Conservation (phyloP, 2,797 vertebrate genomes). For the Rhyacichthys aspro region DNA sequence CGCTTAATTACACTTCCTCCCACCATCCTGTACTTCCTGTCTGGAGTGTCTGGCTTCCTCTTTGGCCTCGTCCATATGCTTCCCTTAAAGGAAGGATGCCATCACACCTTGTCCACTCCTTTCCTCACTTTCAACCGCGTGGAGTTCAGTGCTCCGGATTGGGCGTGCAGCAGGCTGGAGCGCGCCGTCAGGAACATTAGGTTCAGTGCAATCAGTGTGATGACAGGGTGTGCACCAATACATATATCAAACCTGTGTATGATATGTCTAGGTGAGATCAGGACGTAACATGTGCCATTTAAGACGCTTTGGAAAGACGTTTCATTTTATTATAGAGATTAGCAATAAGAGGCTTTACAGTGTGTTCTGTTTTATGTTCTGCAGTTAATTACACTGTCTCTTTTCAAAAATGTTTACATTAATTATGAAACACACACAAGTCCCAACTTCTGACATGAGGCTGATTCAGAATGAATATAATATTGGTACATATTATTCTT, state of each 20-base stretch:
- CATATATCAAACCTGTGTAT: constrained; percentile 5
- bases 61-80: constrained; percentile 68
- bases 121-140: constrained; percentile 56
- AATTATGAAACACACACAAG: too few species aligned
- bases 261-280: constrained; percentile 6
- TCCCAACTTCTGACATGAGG: too few species aligned
- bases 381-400: too few species aligned
- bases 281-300: background rate
- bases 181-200: constrained; percentile 1
- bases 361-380: too few species aligned
- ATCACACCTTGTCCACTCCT: constrained; percentile 75
- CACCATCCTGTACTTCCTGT: constrained; percentile 52
- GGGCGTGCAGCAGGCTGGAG: constrained; percentile 41
- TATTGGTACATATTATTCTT: too few species aligned
- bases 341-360: too few species aligned
- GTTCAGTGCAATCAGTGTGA: constrained; percentile 30
- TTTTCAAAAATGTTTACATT: too few species aligned
- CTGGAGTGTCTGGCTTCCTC: constrained; percentile 57
- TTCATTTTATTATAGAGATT: too few species aligned
- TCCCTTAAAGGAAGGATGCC: constrained; percentile 76
- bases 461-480: too few species aligned
- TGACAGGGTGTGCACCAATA: constrained; percentile 20
- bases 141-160: constrained; percentile 46
- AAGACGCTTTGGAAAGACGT: background rate
- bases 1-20: constrained; percentile 61